Base-by-base conservation (phyloP, 2,113 vertebrate species). In the Chaetodon auriga region DNA sequence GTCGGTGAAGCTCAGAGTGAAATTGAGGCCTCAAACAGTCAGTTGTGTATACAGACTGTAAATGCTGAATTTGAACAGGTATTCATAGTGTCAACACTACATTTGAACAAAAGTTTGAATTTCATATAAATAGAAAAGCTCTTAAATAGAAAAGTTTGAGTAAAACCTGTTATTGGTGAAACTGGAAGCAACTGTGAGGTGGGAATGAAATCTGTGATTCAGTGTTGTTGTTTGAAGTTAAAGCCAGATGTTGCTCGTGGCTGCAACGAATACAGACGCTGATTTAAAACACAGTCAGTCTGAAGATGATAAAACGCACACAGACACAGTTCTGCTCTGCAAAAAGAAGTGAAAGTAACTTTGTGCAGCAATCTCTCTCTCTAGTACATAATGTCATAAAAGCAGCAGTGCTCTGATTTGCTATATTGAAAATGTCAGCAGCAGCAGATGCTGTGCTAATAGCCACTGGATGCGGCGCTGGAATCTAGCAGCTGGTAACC, bases 401-500 rank as follows among this genome's bases (percentile, higher is more conserved):
- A 90, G 74, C 89, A 87, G 77, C 87, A 83, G 83, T 70, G 81
- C 77, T 82, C 82, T 83, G 84, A 91, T 93, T 90, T 85, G 81
- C 84, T 88, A 68, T 87, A 92, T 86, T 90, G 90, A 87, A 89
- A 71, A 80, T 92, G 90, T 94, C 87, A 90, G 88, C 89, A 58
- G 86, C 79, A 93, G 87, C 94, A 95, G 94, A 94, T 95, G 95
- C 87, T 92, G 88, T 57, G 71, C 86, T 92, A 94, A 94, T 94
- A 83, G 88, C 90, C 91, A 88, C 79, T 94, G 92, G 89, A 94
- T 89, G 89, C 89, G 90, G 84, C 84, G 68, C 87, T 87, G 91
- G 89, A 93, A 88, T 90, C 78, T 30, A 93, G 89, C 94, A 95
- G 92, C 93, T 94, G 93, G 88, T 93, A 83, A 87, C 90, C 79